phyloP scores from a whole-genome alignment of 1,140 invertebrate genomes.

The Anastrepha ludens region DNA sequence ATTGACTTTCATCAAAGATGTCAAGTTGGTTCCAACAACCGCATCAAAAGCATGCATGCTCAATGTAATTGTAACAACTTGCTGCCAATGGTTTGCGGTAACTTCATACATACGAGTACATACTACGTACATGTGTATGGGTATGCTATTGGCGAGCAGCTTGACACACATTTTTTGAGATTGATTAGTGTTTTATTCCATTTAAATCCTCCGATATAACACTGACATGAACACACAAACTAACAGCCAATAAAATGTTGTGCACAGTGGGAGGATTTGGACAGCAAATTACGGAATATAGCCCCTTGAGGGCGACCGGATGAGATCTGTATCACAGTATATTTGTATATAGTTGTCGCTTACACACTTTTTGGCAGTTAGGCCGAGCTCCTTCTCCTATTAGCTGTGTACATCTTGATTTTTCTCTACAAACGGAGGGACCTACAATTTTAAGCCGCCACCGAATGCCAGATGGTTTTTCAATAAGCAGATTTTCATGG shows the following conservation, averaged over 20 bases:
- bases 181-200: constrained; percentile 7
- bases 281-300: too few relatives aligned
- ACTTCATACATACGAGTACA: background rate
- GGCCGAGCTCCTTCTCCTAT: too few relatives aligned
- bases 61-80: background rate
- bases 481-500: too few relatives aligned
- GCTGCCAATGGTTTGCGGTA: background rate
- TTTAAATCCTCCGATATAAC: background rate
- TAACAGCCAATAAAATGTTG: background rate
- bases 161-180: constrained; percentile 11
- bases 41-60: constrained; percentile 20
- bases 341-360: too few relatives aligned
- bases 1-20: constrained; percentile 39
- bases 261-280: background rate
- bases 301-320: too few relatives aligned
- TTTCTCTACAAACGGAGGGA: too few relatives aligned
- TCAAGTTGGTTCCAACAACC: background rate
- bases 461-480: too few relatives aligned
- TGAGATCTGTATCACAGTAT: too few relatives aligned
- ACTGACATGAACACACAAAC: background rate
- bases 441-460: too few relatives aligned
- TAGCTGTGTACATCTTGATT: too few relatives aligned
- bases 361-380: too few relatives aligned
- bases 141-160: background rate
- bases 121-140: background rate